Percentiles rank a stretch among this genome's conserved stretches.
phyloP scores from a whole-genome alignment of 2,797 vertebrate genomes.

The Chaetophractus vellerosus region DNA sequence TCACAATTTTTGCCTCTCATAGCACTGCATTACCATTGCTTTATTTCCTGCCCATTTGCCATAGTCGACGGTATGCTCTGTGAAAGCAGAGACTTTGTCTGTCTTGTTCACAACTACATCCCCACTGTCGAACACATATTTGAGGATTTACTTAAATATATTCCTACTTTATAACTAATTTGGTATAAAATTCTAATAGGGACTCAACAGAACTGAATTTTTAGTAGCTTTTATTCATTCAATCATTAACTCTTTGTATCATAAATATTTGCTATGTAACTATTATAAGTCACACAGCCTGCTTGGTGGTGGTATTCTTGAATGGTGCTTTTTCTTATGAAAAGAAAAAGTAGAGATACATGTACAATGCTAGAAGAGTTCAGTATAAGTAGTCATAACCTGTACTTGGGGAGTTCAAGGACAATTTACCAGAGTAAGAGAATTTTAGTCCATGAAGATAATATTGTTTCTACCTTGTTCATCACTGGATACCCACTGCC shows the following conservation, averaged over 20 bases:
- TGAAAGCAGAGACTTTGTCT: not conserved
- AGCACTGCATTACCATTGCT: too few species aligned
- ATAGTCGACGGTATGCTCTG: not conserved
- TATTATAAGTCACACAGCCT: not conserved
- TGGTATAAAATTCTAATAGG: not conserved
- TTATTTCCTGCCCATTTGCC: not conserved
- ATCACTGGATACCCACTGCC: not conserved
- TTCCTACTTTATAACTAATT: not conserved
- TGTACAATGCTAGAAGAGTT: not conserved
- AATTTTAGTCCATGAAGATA: not conserved
- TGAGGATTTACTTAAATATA: not conserved
- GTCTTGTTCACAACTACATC: not conserved
- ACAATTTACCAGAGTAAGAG: not conserved
- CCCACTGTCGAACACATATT: not conserved
- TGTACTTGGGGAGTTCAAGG: not conserved
- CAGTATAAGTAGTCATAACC: not conserved
- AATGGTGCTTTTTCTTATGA: not conserved
- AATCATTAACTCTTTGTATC: not conserved
- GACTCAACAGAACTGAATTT: not conserved
- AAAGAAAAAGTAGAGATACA: not conserved
- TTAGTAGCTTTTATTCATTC: not conserved
- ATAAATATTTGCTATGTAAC: not conserved
- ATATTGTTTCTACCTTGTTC: not conserved
- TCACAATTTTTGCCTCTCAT: not conserved
- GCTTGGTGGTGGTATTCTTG: not conserved